phyloP scores from a whole-genome alignment of 2,113 vertebrate genomes.

The Dipodomys merriami region DNA sequence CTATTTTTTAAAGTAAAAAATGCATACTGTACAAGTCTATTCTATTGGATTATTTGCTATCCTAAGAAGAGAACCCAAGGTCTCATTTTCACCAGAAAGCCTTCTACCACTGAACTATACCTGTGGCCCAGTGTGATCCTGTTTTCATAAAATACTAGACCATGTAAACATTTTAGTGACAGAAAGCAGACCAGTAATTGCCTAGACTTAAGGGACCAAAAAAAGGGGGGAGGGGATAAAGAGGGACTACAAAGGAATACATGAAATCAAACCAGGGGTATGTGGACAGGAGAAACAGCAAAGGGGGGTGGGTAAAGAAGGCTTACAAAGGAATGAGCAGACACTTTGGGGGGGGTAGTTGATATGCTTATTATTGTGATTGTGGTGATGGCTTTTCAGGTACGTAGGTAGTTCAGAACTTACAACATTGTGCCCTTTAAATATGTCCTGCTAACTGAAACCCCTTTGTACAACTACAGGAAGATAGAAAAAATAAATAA shows the following conservation, averaged over 20 bases:
- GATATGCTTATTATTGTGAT: neutral
- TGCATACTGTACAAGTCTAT: too few species aligned
- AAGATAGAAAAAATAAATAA: too few species aligned
- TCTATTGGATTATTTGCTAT: too few species aligned
- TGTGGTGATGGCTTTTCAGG: too few species aligned
- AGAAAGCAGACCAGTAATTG: neutral
- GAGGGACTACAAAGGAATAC: too few species aligned
- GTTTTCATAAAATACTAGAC: constrained; percentile 14
- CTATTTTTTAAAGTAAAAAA: too few species aligned
- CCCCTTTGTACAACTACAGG: too few species aligned
- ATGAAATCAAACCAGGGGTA: neutral
- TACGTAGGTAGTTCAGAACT: neutral
- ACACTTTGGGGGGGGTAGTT: neutral
- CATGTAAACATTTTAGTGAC: neutral
- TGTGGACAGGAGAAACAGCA: neutral
- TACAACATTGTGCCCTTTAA: neutral
- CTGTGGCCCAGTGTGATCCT: neutral
- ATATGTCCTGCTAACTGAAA: neutral
- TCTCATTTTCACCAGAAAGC: too few species aligned
- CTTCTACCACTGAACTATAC: too few species aligned
- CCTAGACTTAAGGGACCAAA: neutral
- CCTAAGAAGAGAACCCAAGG: too few species aligned
- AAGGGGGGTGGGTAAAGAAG: too few species aligned
- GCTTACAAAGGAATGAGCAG: neutral
- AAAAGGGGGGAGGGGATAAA: too few species aligned